Evolutionary conservation across 2,113 vertebrate genomes (phyloP).

Genomic region (Bombycilla garrulus): DNA sequence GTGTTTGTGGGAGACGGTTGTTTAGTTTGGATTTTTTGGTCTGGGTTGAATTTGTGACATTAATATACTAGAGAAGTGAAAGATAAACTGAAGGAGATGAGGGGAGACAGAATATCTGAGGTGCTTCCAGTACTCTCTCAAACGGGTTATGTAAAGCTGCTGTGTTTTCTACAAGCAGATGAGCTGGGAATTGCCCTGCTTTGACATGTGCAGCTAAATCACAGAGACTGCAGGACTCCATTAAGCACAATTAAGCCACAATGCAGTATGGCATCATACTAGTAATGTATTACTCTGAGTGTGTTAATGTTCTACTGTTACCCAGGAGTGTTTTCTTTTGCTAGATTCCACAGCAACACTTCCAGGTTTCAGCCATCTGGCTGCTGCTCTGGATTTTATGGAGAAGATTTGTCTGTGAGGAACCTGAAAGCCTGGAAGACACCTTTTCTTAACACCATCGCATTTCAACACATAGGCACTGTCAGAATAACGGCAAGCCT

Average conservation of each 20-base stretch:
- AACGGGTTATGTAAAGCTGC: not conserved
- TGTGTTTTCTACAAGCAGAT: not conserved
- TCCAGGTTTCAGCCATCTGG: slow-evolving; percentile 2
- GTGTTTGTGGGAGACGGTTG: not conserved
- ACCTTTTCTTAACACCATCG: not conserved
- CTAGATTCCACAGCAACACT: slow-evolving; percentile 1
- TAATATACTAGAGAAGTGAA: not conserved
- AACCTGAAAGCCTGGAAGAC: not conserved
- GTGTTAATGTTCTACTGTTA: not conserved
- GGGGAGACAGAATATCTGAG: not conserved
- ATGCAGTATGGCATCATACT: not conserved
- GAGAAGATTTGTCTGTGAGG: not conserved
- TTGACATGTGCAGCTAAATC: not conserved
- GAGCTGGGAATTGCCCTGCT: not conserved
- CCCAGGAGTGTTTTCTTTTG: not conserved
- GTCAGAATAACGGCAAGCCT: not conserved
- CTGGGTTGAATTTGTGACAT: not conserved
- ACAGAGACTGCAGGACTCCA: not conserved
- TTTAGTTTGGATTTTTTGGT: not conserved
- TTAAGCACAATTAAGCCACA: not conserved
- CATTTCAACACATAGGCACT: not conserved
- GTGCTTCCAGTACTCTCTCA: not conserved
- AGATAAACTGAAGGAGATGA: not conserved
- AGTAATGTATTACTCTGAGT: not conserved
- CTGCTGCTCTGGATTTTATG: slow-evolving; percentile 15